Evolutionary conservation across 2,113 vertebrate genomes (phyloP).

Genomic region (Sprattus sprattus): DNA sequence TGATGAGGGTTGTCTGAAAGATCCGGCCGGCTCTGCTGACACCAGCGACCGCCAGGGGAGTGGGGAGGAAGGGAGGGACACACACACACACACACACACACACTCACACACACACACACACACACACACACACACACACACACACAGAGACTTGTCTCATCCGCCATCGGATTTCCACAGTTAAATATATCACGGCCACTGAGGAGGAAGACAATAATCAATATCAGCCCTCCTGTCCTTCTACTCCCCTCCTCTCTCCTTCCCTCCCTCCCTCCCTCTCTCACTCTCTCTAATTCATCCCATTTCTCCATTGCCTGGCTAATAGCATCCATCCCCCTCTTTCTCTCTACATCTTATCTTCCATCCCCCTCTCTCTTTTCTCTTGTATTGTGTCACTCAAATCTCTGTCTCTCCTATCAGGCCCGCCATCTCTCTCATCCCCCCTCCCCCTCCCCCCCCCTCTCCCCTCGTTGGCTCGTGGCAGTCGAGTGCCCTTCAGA

Average conservation of each 20-base stretch:
- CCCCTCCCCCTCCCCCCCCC: neutral
- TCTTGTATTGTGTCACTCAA: neutral
- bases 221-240: neutral
- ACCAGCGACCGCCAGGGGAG: constrained; percentile 35
- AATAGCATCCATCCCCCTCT: neutral
- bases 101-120: constrained; percentile 35
- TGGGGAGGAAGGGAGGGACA: constrained; percentile 38
- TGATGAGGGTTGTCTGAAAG: neutral
- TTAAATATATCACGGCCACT: constrained; percentile 42
- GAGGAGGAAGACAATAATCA: constrained; percentile 23
- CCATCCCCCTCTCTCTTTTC: constrained; percentile 6
- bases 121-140: neutral
- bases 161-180: constrained; percentile 34
- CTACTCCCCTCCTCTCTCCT: neutral
- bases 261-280: neutral
- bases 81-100: constrained; percentile 17
- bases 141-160: neutral
- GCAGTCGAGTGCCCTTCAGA: constrained; percentile 42
- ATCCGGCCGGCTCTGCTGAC: constrained; percentile 1
- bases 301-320: constrained; percentile 5
- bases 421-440: constrained; percentile 7
- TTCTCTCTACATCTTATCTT: constrained; percentile 4
- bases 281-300: neutral
- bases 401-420: neutral
- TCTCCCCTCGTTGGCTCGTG: neutral